Evolutionary conservation across 2,888 invertebrate species (phyloP).

Genomic region (Teinopalpus imperialis): DNA sequence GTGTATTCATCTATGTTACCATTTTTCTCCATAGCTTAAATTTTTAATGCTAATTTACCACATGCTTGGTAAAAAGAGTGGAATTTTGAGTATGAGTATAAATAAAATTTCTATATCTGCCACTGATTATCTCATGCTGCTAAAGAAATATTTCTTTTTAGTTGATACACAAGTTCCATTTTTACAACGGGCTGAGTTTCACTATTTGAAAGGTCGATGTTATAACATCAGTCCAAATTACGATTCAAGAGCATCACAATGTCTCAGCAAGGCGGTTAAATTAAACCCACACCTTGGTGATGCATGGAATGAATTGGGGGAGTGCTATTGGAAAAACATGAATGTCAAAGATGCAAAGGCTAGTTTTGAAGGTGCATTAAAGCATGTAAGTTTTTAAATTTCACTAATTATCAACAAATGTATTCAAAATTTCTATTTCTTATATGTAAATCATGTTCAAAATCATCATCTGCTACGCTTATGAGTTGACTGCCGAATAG

Average conservation of each 20-base stretch:
- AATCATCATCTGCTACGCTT: too few relatives aligned
- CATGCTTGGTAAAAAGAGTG: too few relatives aligned
- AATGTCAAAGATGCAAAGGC: slow-evolving; percentile 90
- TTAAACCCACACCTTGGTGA: slow-evolving; percentile 89
- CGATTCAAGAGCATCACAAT: slow-evolving; percentile 86
- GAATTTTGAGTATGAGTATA: too few relatives aligned
- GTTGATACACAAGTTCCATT: slow-evolving; percentile 59
- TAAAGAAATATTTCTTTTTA: slow-evolving; percentile 29
- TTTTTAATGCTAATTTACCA: too few relatives aligned
- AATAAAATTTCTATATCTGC: too few relatives aligned
- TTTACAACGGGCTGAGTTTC: slow-evolving; percentile 78
- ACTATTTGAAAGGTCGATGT: slow-evolving; percentile 87
- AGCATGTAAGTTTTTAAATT: slow-evolving; percentile 79
- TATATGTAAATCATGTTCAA: too few relatives aligned
- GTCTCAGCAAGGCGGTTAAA: slow-evolving; percentile 91
- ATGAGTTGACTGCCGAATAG: too few relatives aligned
- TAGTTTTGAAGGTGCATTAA: slow-evolving; percentile 90
- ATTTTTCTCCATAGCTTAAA: too few relatives aligned
- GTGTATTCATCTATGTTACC: too few relatives aligned
- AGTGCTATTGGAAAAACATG: slow-evolving; percentile 93
- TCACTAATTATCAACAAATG: too few relatives aligned
- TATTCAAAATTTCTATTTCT: too few relatives aligned
- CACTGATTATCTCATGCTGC: too few relatives aligned
- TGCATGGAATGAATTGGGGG: slow-evolving; percentile 95
- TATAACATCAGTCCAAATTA: slow-evolving; percentile 87